phyloP scores from a whole-genome alignment of 2,888 invertebrate genomes.

The Galerucella calmariensis region DNA sequence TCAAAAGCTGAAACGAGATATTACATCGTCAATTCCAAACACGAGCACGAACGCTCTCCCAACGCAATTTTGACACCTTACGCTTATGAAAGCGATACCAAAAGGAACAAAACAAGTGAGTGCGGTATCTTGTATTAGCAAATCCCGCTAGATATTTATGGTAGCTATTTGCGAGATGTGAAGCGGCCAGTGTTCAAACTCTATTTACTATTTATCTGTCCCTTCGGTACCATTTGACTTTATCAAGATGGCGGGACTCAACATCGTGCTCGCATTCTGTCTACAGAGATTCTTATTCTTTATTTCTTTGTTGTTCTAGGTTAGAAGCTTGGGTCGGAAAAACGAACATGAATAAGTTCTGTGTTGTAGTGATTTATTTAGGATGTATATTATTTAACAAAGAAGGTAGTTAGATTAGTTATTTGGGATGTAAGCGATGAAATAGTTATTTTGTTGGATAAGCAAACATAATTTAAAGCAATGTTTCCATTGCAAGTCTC shows the following conservation, averaged over 20 bases:
- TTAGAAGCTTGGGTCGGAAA: not conserved
- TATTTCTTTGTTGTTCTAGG: slow-evolving; percentile 24
- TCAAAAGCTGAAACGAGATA: not conserved
- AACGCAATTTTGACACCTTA: not conserved
- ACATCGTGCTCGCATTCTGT: slow-evolving; percentile 47
- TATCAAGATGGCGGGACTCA: slow-evolving; percentile 62
- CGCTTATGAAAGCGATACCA: slow-evolving; percentile 41
- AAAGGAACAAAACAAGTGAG: slow-evolving; percentile 49
- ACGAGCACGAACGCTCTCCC: not conserved
- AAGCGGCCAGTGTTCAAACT: slow-evolving; percentile 59
- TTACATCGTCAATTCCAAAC: not conserved
- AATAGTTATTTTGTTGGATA: too few species aligned
- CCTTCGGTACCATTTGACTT: slow-evolving; percentile 62
- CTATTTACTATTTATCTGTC: slow-evolving; percentile 65
- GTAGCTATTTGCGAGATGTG: slow-evolving; percentile 61
- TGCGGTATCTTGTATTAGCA: slow-evolving; percentile 54
- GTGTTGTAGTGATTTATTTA: not conserved
- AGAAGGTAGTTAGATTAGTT: too few species aligned
- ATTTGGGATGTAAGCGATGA: too few species aligned
- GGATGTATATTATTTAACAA: too few species aligned
- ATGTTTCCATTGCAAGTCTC: too few species aligned
- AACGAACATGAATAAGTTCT: not conserved
- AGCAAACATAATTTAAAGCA: too few species aligned
- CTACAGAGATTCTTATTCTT: slow-evolving; percentile 41
- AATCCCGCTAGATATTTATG: slow-evolving; percentile 61